These are phyloP conservation scores for Dione juno DNA, from an alignment of 2,888 invertebrate species.

Conservation along the genomic window DNA sequence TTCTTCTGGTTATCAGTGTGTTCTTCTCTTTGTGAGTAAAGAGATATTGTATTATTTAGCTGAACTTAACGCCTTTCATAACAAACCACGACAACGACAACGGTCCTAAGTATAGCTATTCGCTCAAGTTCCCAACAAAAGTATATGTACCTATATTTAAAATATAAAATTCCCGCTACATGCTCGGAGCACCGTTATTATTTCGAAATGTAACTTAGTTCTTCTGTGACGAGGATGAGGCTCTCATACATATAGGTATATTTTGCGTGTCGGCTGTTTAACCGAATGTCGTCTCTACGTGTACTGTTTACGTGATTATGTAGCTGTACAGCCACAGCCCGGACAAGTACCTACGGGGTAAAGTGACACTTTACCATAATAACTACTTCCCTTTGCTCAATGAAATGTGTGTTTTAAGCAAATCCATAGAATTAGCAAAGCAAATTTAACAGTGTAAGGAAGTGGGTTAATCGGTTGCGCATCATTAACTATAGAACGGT, in stretches of 20 bases:
- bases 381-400: neutral
- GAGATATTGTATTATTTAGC: too few species aligned
- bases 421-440: too few species aligned
- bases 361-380: constrained; percentile 1
- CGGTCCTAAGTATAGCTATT: too few species aligned
- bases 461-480: constrained; percentile 25
- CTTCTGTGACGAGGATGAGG: neutral
- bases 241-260: constrained; percentile 14
- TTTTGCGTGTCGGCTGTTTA: constrained; percentile 7
- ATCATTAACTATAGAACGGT: constrained; percentile 7
- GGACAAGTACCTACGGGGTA: neutral
- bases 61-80: too few species aligned
- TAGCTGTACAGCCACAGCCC: constrained; percentile 5
- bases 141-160: neutral
- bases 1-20: too few species aligned
- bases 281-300: constrained; percentile 21
- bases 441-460: neutral
- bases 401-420: constrained; percentile 15
- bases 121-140: too few species aligned
- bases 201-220: constrained; percentile 16
- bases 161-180: constrained; percentile 16
- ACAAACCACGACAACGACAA: neutral
- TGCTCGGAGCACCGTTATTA: constrained; percentile 3
- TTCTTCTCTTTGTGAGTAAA: too few species aligned
- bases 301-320: constrained; percentile 29